phyloP scores from a whole-genome alignment of 2,113 vertebrate genomes.

The Phocoena phocoena region DNA sequence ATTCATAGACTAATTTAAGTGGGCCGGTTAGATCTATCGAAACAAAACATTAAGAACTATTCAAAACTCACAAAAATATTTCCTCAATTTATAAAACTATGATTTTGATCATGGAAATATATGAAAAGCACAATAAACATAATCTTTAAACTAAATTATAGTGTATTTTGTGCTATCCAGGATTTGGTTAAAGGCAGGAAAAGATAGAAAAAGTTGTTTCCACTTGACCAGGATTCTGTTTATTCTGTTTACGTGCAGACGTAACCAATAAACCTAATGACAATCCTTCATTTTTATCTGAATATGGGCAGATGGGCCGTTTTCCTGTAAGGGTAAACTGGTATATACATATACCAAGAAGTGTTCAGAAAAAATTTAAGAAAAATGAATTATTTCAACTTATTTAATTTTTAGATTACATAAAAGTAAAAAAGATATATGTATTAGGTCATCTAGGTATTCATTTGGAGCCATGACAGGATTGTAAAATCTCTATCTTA shows the following conservation, averaged over 20 bases:
- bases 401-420: not conserved
- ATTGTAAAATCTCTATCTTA: not conserved
- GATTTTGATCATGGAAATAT: conserved; percentile 3
- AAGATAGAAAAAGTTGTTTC: not conserved
- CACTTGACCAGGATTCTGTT: not conserved
- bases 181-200: not conserved
- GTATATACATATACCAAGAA: not conserved
- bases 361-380: conserved; percentile 1
- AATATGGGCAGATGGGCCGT: not conserved
- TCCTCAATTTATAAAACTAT: not conserved
- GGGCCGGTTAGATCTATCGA: not conserved
- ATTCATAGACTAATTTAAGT: conserved; percentile 7
- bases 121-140: not conserved
- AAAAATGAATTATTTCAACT: not conserved
- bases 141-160: conserved; percentile 38
- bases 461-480: not conserved
- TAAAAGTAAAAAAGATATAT: not conserved
- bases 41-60: conserved; percentile 33
- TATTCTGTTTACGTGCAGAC: not conserved
- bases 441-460: not conserved
- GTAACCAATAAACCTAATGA: not conserved
- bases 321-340: not conserved
- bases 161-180: not conserved
- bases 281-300: not conserved
- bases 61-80: conserved; percentile 15